Base-by-base conservation (phyloP, 2,113 vertebrate species). In the Bothrops jararaca region DNA sequence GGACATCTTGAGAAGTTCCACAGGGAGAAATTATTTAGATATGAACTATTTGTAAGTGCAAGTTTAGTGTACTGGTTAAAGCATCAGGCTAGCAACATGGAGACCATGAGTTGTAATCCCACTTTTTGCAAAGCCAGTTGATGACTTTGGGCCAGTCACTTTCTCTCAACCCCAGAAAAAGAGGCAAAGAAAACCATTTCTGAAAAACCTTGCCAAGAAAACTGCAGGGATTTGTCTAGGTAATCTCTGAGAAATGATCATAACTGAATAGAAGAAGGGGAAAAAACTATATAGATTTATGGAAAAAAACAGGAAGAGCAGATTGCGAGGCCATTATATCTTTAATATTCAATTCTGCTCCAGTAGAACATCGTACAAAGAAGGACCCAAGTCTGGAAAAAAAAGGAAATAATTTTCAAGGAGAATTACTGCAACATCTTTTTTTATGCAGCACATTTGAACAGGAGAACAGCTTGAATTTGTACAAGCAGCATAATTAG, bases 321-420 rank as follows among this genome's bases (percentile, higher is more conserved):
- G 0, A 5, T 80, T 92, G 95, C 42, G 24, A 91, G 69, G 48
- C 60, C 6, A 23, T 1, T 0, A 0, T 13, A 11, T 24, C 60
- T 95, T 97, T 96, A 98, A 89, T 97, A 97, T 89, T 98, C 98
- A 93, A 96, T 97, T 96, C 96, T 96, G 95, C 97, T 98, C 98
- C 98, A 98, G 94, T 97, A 98, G 97, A 98, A 98, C 98, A 98
- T 98, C 93, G 97, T 97, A 56, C 96, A 97, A 89, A 98, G 95
- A 85, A 98, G 97, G 89, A 98, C 97, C 0, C 96, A 98, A 94
- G 98, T 98, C 98, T 98, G 95, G 96, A 97, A 94, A 0, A 53
- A 42, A 86, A 64, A 56, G 5, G 20, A 69, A 88, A 91, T 1
- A 39, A 60, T 48, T 91, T 48, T 91, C 29, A 52, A 11, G 18